Evolutionary conservation across 2,113 vertebrate species (phyloP).

Genomic region (Bombycilla garrulus): DNA sequence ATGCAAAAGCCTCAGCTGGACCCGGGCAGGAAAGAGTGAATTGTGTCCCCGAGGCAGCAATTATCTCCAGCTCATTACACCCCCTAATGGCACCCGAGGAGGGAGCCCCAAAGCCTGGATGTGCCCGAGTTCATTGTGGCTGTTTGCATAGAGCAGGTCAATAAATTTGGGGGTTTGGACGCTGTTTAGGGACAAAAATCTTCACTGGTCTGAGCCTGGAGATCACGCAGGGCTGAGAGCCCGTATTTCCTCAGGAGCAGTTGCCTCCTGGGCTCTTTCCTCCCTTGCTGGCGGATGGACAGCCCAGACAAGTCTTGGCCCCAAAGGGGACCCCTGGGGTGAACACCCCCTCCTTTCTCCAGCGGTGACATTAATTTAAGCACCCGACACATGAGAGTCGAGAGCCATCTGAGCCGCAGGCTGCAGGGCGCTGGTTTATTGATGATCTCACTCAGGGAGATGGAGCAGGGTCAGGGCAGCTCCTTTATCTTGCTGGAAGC

Average conservation of each 20-base stretch:
- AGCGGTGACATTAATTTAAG: neutral
- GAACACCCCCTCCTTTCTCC: neutral
- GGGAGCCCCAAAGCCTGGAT: neutral
- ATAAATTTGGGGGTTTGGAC: neutral
- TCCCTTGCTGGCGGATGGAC: neutral
- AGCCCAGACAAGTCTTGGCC: neutral
- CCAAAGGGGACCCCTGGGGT: neutral
- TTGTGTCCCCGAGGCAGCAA: neutral
- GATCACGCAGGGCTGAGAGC: neutral
- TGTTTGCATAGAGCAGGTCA: neutral
- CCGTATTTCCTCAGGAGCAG: neutral
- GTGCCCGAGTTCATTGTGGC: neutral
- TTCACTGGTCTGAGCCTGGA: neutral
- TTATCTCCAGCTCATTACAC: conserved; percentile 9
- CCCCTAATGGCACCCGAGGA: neutral
- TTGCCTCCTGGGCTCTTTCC: neutral
- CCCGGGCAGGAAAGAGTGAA: conserved; percentile 19
- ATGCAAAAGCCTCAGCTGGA: neutral
- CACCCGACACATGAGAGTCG: neutral
- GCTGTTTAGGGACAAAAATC: neutral
- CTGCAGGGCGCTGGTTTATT: neutral
- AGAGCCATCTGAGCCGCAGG: neutral
- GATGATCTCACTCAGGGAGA: neutral
- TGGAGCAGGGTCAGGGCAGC: neutral
- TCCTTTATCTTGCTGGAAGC: neutral